Evolutionary conservation across 2,888 invertebrate genomes (phyloP), one percentile per base, ranked within the genome.

Genomic region (Pristionchus arcanus): DNA sequence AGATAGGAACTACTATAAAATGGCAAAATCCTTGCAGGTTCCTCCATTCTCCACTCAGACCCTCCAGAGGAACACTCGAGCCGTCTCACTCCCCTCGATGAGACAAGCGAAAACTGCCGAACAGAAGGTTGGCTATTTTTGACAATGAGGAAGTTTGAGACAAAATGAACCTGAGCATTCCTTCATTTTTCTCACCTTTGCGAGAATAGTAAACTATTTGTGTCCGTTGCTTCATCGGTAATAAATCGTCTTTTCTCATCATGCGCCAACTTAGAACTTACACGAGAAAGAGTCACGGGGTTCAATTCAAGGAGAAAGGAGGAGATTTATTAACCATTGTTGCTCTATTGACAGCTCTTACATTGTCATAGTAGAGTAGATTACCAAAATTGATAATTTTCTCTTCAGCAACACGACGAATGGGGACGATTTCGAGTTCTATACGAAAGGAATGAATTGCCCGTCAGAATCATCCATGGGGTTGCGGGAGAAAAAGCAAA

Each of bases 11-110:
- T n/a, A n/a, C n/a, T n/a, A n/a, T n/a, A n/a, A n/a, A n/a, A n/a
- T n/a, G n/a, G n/a, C 7, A 15, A 42, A 31, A 25, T 19, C n/a
- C 3, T 53, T 71, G n/a, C 28, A 91, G 91, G 91, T 91, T 37
- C 91, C 91, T 21, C 91, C 91, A 7, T 92, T 92, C 42, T 90
- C 90, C 34, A 89, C 77, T n/a, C 91, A 92, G 77, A 90, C 91
- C 2, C 89, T 90, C 86, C 91, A 92, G 53, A 86, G 85, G 59
- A 91, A 92, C 68, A 92, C 91, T 28, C 90, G 90, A 25, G 91
- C 91, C 28, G 90, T 90, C 19, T 89, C 90, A 9, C 85, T 92
- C 42, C 90, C 90, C 28, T 90, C 90, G 83, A 91, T 92, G 49
- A 37, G 74, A 87, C 68, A 74, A 71, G 25, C 71, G 25, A 42